phyloP scores from a whole-genome alignment of 1,140 invertebrate species.

The Colletes gigas region DNA sequence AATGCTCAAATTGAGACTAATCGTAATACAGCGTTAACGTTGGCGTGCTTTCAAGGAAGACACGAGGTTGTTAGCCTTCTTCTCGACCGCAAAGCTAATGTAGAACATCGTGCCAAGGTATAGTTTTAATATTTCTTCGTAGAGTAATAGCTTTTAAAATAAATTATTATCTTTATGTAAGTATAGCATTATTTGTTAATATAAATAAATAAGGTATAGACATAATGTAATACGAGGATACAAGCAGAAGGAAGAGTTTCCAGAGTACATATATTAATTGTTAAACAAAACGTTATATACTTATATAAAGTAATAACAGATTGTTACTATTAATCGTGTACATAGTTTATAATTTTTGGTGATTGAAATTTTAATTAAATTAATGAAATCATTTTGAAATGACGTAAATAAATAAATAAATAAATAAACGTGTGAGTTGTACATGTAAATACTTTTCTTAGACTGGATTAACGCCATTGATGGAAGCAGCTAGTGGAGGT shows the following conservation, averaged over 20 bases:
- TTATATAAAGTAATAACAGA: too few relatives aligned
- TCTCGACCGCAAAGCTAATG: slow-evolving; percentile 98
- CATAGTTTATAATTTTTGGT: too few relatives aligned
- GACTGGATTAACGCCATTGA: slow-evolving; percentile 98
- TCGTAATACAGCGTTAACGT: slow-evolving; percentile 97
- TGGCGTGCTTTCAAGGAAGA: slow-evolving; percentile 99
- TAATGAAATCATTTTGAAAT: too few relatives aligned
- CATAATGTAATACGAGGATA: too few relatives aligned
- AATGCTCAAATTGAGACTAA: slow-evolving; percentile 99
- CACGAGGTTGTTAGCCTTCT: slow-evolving; percentile 98
- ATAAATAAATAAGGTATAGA: too few relatives aligned
- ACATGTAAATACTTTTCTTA: slow-evolving; percentile 65
- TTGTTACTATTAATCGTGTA: too few relatives aligned
- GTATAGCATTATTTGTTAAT: too few relatives aligned
- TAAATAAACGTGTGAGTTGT: not conserved
- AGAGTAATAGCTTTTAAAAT: not conserved
- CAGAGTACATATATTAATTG: too few relatives aligned
- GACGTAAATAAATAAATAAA: not conserved
- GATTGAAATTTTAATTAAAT: too few relatives aligned
- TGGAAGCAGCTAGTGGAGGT: slow-evolving; percentile 99
- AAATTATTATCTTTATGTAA: not conserved
- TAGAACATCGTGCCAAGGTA: slow-evolving; percentile 98
- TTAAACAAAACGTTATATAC: too few relatives aligned
- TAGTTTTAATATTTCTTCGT: not conserved
- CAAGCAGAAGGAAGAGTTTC: too few relatives aligned